Evolutionary conservation across 2,888 invertebrate genomes (phyloP).

Genomic region (Eupithecia subfuscata): DNA sequence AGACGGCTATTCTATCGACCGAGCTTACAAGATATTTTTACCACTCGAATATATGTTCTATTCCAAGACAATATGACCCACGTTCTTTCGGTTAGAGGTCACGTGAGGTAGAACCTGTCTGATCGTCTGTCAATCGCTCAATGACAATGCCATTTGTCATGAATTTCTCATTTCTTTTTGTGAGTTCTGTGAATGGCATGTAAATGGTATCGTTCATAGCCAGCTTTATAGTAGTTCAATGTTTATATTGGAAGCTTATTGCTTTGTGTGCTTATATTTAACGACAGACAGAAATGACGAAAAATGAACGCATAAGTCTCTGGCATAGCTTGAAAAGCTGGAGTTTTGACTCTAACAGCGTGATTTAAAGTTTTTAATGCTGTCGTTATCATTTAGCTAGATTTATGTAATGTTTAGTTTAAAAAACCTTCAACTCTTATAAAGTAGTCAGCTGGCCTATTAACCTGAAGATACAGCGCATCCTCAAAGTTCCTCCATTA

Average conservation of each 20-base stretch:
- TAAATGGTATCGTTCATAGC: slow-evolving; percentile 27
- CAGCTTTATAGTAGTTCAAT: slow-evolving; percentile 19
- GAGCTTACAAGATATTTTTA: slow-evolving; percentile 16
- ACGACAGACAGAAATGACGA: neutral
- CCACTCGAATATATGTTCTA: slow-evolving; percentile 19
- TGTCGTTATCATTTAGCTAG: neutral
- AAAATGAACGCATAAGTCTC: neutral
- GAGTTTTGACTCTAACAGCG: neutral
- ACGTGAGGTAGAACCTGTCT: slow-evolving; percentile 26
- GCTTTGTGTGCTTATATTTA: neutral
- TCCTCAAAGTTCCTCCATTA: neutral
- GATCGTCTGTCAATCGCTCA: slow-evolving; percentile 47
- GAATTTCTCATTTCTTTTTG: slow-evolving; percentile 45
- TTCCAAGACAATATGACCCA: slow-evolving; percentile 9
- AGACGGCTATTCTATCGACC: slow-evolving; percentile 35
- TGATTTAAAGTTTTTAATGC: neutral
- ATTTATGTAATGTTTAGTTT: neutral
- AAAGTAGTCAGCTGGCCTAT: neutral
- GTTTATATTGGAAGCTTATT: slow-evolving; percentile 9
- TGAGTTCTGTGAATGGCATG: slow-evolving; percentile 37
- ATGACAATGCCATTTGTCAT: slow-evolving; percentile 50
- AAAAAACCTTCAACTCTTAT: neutral
- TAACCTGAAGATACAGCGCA: neutral
- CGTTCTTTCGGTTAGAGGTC: slow-evolving; percentile 25
- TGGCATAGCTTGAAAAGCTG: neutral